These are phyloP conservation scores for Drosophila multiciliata DNA, from an alignment of 2,888 invertebrate genomes.

Conservation along the genomic window DNA sequence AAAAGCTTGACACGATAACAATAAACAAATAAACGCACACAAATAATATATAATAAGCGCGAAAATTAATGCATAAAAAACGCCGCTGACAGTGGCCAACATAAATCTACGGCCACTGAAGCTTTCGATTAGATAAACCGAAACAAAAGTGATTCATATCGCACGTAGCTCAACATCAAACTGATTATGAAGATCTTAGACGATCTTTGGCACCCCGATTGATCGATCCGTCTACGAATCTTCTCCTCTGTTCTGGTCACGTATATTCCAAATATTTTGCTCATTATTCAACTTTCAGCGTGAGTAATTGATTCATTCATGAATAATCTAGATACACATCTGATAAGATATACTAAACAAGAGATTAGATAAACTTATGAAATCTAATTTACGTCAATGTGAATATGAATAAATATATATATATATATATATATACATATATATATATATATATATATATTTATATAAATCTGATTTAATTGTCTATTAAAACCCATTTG, in stretches of 20 bases:
- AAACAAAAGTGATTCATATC: slow-evolving; percentile 11
- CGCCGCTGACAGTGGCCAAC: slow-evolving; percentile 23
- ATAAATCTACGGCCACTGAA: slow-evolving; percentile 33
- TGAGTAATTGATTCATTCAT: slow-evolving; percentile 68
- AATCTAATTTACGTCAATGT: neutral
- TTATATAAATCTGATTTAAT: neutral
- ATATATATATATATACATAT: neutral
- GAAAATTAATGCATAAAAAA: slow-evolving; percentile 52
- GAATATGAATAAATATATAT: neutral
- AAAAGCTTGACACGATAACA: slow-evolving; percentile 41
- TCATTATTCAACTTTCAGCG: slow-evolving; percentile 40
- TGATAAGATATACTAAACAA: slow-evolving; percentile 43
- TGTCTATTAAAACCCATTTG: neutral
- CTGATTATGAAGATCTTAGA: slow-evolving; percentile 53
- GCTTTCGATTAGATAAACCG: slow-evolving; percentile 15
- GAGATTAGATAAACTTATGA: slow-evolving; percentile 4
- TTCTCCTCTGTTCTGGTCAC: slow-evolving; percentile 45
- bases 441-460: neutral
- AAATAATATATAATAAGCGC: slow-evolving; percentile 58
- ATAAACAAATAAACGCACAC: slow-evolving; percentile 40
- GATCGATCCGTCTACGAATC: slow-evolving; percentile 48
- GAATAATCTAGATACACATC: slow-evolving; percentile 20
- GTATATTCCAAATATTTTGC: slow-evolving; percentile 53
- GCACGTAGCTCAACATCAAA: slow-evolving; percentile 29
- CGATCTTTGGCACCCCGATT: slow-evolving; percentile 36